Base-by-base conservation (phyloP, 2,888 invertebrate genomes). In the Celastrina argiolus region DNA sequence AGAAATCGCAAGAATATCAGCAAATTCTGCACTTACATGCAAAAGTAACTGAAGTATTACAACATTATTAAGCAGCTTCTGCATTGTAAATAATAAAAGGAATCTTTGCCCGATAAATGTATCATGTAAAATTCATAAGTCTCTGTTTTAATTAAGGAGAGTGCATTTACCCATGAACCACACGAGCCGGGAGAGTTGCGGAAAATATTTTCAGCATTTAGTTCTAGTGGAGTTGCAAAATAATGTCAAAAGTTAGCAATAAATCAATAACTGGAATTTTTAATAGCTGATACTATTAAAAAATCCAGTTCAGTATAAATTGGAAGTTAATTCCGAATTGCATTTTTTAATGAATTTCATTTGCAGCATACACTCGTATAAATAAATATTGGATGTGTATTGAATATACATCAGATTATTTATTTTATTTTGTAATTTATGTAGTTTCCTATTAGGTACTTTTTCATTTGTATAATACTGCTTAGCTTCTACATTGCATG, bases 141-240 rank as follows among this genome's bases (percentile, higher is more conserved):
- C 26, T 51, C 51, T 16, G 51, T 26, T 51, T 51, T 51, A 51
- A 51, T 51, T 51, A 51, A 51, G 26, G 51, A 51, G 51, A 51
- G 51, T 51, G 51, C 22, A 51, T 51, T 51, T 51, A 14, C 51
- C 51, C 51, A 26, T 51, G 36, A 51, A 51, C 22, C 26, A 26
- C 51, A 36, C 22, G 22, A 81, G 75, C 71, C 80, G 79, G 79
- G 81, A 81, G 14, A 51, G 18, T 45, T n/a, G n/a, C 8, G 22
- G 22, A 22, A 51, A 51, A 51, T 51, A 22, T 51, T 51, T 36
- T 5, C 51, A 26, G 5, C 51, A 51, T 51, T 51, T 51, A 51
- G 12, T 51, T 26, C 51, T 4, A 22, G 22, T 51, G 51, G 12
- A 4, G 4, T 22, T 5, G 6, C 51, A 12, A 51, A 45, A 51